A percentile compares a stretch with the other conserved stretches of the same genome.
These are phyloP conservation scores for Ceriagrion tenellum DNA, from an alignment of 2,888 invertebrate genomes.

Conservation along the genomic window DNA sequence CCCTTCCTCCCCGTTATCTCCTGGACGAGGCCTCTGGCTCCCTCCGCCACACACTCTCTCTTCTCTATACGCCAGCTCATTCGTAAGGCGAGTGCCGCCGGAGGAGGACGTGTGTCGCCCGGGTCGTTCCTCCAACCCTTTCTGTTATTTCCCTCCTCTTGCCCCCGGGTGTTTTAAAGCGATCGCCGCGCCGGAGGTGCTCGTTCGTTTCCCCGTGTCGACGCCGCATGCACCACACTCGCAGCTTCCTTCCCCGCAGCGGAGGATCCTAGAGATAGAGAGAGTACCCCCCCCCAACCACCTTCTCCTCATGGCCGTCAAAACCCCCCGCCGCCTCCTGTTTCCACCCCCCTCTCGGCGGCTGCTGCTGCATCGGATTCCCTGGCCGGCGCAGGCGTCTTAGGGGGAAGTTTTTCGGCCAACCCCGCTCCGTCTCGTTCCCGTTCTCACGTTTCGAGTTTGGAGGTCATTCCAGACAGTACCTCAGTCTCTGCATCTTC, in stretches of 20 bases:
- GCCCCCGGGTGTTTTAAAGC: not conserved
- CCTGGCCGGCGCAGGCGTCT: slow-evolving; percentile 17
- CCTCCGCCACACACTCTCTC: not conserved
- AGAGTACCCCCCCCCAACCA: no score
- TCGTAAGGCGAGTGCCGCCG: not conserved
- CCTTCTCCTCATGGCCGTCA: not conserved
- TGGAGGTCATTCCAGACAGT: not conserved
- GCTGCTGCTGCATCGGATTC: not conserved
- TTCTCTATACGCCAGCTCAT: not conserved
- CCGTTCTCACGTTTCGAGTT: not conserved
- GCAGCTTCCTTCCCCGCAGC: not conserved
- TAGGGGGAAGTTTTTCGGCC: not conserved
- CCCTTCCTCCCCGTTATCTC: not conserved
- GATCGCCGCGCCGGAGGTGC: not conserved
- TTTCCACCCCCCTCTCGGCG: not conserved
- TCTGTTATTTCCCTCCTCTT: not conserved
- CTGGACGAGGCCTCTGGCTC: not conserved
- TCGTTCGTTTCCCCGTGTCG: not conserved
- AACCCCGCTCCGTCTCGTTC: not conserved
- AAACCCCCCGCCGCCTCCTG: not conserved
- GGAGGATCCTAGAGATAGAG: not conserved
- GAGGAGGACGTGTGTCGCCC: not conserved
- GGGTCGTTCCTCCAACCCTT: no score
- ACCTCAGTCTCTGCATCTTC: not conserved
- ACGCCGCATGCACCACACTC: no score